These are phyloP conservation scores for Pseudomyrmex flavicornis DNA, from an alignment of 1,140 invertebrate genomes.

Conservation along the genomic window DNA sequence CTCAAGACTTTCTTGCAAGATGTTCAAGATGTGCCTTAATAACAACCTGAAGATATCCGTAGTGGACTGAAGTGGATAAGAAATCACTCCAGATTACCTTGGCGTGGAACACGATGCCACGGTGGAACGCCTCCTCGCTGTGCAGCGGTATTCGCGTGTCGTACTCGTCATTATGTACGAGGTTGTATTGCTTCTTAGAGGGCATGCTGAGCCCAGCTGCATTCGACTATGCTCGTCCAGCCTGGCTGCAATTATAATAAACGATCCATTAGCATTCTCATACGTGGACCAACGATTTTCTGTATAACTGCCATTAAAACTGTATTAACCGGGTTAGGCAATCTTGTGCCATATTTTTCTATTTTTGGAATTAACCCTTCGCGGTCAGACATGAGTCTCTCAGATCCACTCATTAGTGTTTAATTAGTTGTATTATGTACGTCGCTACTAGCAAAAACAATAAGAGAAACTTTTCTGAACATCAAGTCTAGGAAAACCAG, in stretches of 20 bases:
- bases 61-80: conserved; percentile 31
- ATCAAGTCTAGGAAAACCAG: no score
- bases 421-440: no score
- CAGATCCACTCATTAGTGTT: no score
- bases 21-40: neutral
- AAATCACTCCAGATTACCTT: conserved; percentile 90
- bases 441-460: no score
- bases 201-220: conserved; percentile 88
- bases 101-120: conserved; percentile 98
- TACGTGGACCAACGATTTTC: neutral
- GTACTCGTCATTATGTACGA: conserved; percentile 97
- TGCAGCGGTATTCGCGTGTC: conserved; percentile 97
- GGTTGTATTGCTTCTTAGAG: conserved; percentile 95
- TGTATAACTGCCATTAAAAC: neutral
- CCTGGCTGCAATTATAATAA: conserved; percentile 78
- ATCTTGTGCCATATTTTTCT: no score
- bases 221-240: conserved; percentile 81
- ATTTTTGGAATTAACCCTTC: no score
- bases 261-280: conserved; percentile 38
- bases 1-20: no score
- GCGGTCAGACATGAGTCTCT: no score
- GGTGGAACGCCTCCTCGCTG: conserved; percentile 97
- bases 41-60: conserved; percentile 26
- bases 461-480: no score
- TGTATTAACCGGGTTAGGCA: no score